phyloP scores from a whole-genome alignment of 2,888 invertebrate genomes.

The Chesias legatella region DNA sequence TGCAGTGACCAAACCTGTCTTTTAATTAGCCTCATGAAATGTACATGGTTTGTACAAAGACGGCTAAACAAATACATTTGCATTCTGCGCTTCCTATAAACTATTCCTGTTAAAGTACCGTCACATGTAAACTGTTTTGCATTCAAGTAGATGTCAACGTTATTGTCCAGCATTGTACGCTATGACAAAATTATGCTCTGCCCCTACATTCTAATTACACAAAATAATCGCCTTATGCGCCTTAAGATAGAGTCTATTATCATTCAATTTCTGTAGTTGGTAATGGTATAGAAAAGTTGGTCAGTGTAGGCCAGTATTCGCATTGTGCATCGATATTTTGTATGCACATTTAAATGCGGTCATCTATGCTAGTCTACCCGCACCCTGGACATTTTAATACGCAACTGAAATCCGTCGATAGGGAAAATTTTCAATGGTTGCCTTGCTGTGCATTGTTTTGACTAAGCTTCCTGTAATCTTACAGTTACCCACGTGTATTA shows the following conservation, averaged over 20 bases:
- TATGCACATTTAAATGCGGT: constrained; percentile 77
- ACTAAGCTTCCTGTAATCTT: constrained; percentile 26
- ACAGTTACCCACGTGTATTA: constrained; percentile 11
- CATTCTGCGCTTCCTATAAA: constrained; percentile 62
- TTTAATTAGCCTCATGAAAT: constrained; percentile 29
- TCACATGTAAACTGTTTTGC: constrained; percentile 71
- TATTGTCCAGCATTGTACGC: constrained; percentile 66
- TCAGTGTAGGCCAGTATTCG: constrained; percentile 56
- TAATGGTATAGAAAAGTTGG: constrained; percentile 32
- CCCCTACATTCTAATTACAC: constrained; percentile 21
- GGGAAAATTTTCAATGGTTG: constrained; percentile 47
- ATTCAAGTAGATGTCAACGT: constrained; percentile 70
- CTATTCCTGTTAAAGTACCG: constrained; percentile 58
- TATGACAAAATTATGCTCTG: constrained; percentile 12
- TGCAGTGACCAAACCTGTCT: constrained; percentile 10
- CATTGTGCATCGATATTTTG: constrained; percentile 74
- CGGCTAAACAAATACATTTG: constrained; percentile 37
- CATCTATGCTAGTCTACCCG: constrained; percentile 60
- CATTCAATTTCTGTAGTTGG: constrained; percentile 18
- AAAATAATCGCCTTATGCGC: constrained; percentile 17
- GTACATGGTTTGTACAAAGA: constrained; percentile 25
- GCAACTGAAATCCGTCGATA: constrained; percentile 51
- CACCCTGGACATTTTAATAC: constrained; percentile 51
- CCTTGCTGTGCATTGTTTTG: constrained; percentile 36
- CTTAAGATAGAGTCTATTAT: constrained; percentile 31